Evolutionary conservation across 2,888 invertebrate species (phyloP).

Genomic region (Ichneumoninae sp.): DNA sequence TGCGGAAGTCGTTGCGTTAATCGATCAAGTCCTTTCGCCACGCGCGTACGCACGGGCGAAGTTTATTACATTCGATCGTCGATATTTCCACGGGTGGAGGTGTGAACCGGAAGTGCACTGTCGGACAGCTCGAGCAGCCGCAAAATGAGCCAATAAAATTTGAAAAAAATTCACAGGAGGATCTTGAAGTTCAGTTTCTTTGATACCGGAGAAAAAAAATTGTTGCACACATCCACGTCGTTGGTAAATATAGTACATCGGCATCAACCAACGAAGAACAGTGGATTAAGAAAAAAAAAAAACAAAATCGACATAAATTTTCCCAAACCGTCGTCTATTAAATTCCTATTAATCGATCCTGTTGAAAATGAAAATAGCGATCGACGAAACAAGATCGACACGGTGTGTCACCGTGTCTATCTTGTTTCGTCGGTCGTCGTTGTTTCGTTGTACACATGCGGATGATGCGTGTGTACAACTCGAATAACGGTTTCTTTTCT

Average conservation of each 20-base stretch:
- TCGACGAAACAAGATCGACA: no score
- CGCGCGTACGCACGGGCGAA: slow-evolving; percentile 21
- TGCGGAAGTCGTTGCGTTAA: slow-evolving; percentile 76
- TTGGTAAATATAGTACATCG: background rate
- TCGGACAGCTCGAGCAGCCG: background rate
- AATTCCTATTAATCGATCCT: background rate
- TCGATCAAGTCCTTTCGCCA: slow-evolving; percentile 72
- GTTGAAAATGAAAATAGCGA: background rate
- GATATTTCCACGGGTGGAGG: background rate
- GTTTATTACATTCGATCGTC: background rate
- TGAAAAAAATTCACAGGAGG: background rate
- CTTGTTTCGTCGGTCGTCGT: no score
- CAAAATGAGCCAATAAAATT: background rate
- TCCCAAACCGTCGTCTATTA: background rate
- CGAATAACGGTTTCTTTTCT: slow-evolving; percentile 47
- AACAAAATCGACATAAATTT: no score
- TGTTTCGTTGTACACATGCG: no score
- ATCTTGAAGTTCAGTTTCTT: background rate
- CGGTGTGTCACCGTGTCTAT: no score
- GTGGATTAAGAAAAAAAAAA: no score
- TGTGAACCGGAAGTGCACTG: background rate
- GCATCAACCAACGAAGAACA: background rate
- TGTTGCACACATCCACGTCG: background rate
- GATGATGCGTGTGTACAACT: background rate
- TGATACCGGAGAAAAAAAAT: background rate